Conservation (phyloP, 2,888 invertebrate genomes). For the Aleiodes testaceus region DNA sequence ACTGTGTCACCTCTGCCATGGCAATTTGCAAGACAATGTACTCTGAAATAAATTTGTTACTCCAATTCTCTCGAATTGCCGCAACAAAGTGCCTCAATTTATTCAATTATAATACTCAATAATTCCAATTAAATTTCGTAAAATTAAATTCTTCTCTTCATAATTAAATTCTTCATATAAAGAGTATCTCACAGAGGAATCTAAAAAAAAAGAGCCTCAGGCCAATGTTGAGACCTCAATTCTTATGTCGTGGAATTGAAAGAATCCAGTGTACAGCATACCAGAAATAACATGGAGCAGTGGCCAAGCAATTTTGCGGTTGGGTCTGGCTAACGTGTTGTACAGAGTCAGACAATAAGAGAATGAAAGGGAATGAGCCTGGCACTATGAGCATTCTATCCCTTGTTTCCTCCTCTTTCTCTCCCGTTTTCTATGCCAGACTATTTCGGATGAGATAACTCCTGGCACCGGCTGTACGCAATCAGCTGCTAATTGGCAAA, state of each 20-base stretch:
- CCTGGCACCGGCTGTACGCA: constrained; percentile 60
- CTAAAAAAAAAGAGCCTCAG: neutral
- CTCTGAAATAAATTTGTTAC: constrained; percentile 4
- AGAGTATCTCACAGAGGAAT: too few species aligned
- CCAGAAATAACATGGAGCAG: constrained; percentile 20
- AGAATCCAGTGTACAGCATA: constrained; percentile 11
- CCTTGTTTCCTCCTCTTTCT: neutral
- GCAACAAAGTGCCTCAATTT: too few species aligned
- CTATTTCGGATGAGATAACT: constrained; percentile 39
- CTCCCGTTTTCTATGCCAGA: neutral
- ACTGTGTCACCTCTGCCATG: constrained; percentile 29
- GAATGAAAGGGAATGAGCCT: constrained; percentile 8
- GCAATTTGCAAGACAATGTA: constrained; percentile 37
- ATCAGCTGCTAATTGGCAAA: constrained; percentile 70
- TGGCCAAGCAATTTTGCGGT: constrained; percentile 21
- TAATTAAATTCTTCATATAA: too few species aligned
- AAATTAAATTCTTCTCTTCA: too few species aligned
- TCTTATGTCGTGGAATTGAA: constrained; percentile 2
- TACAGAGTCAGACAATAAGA: constrained; percentile 5
- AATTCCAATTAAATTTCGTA: too few species aligned
- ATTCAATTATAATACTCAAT: too few species aligned
- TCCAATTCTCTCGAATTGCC: neutral
- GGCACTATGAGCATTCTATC: neutral
- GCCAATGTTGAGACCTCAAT: constrained; percentile 17
- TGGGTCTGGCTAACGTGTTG: constrained; percentile 3